phyloP scores from a whole-genome alignment of 2,888 invertebrate genomes.

The Torymus auratus region DNA sequence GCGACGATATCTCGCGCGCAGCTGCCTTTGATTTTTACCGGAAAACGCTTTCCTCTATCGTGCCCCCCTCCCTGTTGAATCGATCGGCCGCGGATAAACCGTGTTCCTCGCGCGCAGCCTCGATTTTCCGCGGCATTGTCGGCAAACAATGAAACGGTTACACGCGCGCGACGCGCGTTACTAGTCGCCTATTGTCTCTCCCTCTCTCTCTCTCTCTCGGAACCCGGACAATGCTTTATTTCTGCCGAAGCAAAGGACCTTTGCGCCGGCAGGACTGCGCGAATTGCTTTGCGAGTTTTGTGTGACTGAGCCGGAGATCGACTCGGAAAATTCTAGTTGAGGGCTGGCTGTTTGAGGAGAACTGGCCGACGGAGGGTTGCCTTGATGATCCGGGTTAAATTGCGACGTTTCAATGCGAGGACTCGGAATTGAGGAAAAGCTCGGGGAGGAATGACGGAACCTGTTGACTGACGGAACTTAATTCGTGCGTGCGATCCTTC shows the following conservation, averaged over 20 bases:
- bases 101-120: constrained; percentile 51
- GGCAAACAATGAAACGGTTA: constrained; percentile 68
- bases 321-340: too few species aligned
- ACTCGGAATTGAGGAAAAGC: too few species aligned
- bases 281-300: too few species aligned
- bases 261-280: too few species aligned
- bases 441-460: too few species aligned
- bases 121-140: constrained; percentile 69
- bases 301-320: too few species aligned
- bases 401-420: too few species aligned
- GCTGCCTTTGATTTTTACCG: constrained; percentile 31
- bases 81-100: constrained; percentile 49
- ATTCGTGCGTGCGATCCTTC: too few species aligned
- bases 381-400: too few species aligned
- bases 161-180: constrained; percentile 67
- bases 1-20: not conserved
- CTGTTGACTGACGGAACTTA: too few species aligned
- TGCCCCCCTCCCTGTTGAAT: not conserved
- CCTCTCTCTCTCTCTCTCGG: constrained; percentile 59
- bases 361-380: too few species aligned
- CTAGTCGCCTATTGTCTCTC: constrained; percentile 67
- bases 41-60: not conserved
- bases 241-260: constrained; percentile 49
- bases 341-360: too few species aligned
- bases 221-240: constrained; percentile 59